phyloP scores from a whole-genome alignment of 2,888 invertebrate genomes.

The Liopterus haemorrhoidalis region DNA sequence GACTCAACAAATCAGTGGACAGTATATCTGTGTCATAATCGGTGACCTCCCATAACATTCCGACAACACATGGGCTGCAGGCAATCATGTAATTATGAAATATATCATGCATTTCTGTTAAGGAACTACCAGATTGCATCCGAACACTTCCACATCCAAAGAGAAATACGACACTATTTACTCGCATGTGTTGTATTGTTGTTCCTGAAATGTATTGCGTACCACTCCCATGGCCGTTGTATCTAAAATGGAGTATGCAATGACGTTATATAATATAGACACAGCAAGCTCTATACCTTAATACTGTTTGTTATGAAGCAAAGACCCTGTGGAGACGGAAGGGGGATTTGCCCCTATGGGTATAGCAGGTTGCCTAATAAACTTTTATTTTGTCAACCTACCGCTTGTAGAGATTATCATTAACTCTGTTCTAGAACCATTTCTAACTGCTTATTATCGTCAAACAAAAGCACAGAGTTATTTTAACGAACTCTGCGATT shows the following conservation, averaged over 20 bases:
- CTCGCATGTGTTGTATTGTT: slow-evolving; percentile 50
- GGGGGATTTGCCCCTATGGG: too few species aligned
- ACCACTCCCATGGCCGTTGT: slow-evolving; percentile 66
- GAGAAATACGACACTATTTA: slow-evolving; percentile 55
- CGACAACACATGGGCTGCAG: slow-evolving; percentile 49
- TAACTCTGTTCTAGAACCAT: too few species aligned
- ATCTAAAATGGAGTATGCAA: slow-evolving; percentile 44
- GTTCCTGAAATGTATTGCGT: slow-evolving; percentile 53
- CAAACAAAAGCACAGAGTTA: too few species aligned
- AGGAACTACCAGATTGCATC: slow-evolving; percentile 44
- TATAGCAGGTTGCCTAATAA: too few species aligned
- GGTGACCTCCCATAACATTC: slow-evolving; percentile 49
- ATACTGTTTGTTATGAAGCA: too few species aligned
- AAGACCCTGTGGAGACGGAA: too few species aligned
- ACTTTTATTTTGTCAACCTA: too few species aligned
- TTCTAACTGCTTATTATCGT: too few species aligned
- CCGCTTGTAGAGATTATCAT: too few species aligned
- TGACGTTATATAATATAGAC: slow-evolving; percentile 8
- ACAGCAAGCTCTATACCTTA: too few species aligned
- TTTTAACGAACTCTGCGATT: too few species aligned
- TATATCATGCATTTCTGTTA: slow-evolving; percentile 46
- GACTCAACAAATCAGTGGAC: slow-evolving; percentile 47
- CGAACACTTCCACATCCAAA: slow-evolving; percentile 60
- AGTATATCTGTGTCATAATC: slow-evolving; percentile 49
- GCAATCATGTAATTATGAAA: slow-evolving; percentile 48